These are phyloP conservation scores for Ephydatia muelleri DNA, from an alignment of 37 sponge, comb jelly and placozoan species.

Conservation along the genomic window DNA sequence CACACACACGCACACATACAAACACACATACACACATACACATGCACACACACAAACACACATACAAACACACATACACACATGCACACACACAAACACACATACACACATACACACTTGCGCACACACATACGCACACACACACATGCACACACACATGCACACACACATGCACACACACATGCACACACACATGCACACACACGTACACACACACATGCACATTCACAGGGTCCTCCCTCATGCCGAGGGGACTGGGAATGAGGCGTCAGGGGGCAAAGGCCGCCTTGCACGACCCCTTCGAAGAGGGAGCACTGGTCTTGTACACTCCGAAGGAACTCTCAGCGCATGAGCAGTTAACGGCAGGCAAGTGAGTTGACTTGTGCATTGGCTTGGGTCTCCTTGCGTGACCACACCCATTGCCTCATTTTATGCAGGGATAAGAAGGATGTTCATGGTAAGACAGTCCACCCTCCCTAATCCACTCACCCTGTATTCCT, in stretches of 20 bases:
- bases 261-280: constrained; percentile 67
- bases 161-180: neutral
- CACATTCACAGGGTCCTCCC: constrained; percentile 1
- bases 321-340: constrained; percentile 80
- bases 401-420: neutral
- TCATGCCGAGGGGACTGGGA: constrained; percentile 11
- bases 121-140: too few relatives aligned
- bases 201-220: neutral
- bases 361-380: constrained; percentile 29
- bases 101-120: too few relatives aligned
- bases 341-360: constrained; percentile 86
- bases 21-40: neutral
- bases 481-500: neutral
- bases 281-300: constrained; percentile 88
- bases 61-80: neutral
- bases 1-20: neutral
- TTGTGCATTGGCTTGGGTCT: neutral
- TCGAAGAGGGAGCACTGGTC: constrained; percentile 88
- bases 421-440: neutral
- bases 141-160: neutral
- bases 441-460: constrained; percentile 68
- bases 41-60: neutral
- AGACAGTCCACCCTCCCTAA: neutral
- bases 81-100: neutral
- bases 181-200: neutral